phyloP scores from a whole-genome alignment of 2,113 vertebrate genomes.

The Rhinoptilus africanus region DNA sequence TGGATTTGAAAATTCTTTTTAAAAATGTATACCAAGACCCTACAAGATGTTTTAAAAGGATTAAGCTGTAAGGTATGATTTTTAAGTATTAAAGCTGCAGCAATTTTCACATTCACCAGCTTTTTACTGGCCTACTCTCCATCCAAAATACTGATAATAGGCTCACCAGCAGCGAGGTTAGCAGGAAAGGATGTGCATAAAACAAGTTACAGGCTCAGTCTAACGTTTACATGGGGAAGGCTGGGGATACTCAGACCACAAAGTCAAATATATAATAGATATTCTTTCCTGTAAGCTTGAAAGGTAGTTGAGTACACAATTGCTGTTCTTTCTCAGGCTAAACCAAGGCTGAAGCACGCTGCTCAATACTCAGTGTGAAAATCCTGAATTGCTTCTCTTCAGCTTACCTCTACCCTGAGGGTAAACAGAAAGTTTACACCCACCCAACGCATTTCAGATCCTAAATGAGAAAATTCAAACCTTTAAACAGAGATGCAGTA shows the following conservation, averaged over 20 bases:
- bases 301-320: neutral
- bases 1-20: neutral
- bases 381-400: neutral
- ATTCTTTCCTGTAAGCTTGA: neutral
- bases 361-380: neutral
- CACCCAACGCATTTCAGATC: neutral
- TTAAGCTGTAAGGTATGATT: neutral
- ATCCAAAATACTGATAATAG: neutral
- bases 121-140: neutral
- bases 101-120: neutral
- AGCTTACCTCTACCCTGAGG: neutral
- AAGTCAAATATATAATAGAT: neutral
- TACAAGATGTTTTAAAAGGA: neutral
- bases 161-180: neutral
- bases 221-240: neutral
- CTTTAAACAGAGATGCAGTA: neutral
- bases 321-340: neutral
- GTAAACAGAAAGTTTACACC: neutral
- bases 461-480: neutral
- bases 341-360: neutral
- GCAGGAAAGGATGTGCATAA: neutral
- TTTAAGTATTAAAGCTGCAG: neutral
- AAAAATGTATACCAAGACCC: neutral
- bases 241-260: neutral
- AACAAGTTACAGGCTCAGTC: neutral